phyloP scores from a whole-genome alignment of 2,113 vertebrate species.

The Gopherus flavomarginatus region DNA sequence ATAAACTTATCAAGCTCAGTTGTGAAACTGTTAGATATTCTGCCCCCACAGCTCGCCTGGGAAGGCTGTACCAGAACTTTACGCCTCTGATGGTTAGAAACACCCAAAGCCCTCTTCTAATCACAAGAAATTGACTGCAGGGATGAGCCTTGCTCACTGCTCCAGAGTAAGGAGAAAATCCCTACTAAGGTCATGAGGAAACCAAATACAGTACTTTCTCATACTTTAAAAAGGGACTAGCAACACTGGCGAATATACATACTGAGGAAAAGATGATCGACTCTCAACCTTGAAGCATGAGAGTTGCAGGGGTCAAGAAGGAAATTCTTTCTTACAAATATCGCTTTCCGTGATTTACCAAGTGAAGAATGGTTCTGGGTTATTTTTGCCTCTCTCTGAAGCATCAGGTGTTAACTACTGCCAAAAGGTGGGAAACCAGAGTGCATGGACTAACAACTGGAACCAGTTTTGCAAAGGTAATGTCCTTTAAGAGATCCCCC shows the following conservation, averaged over 20 bases:
- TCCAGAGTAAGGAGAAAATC: neutral
- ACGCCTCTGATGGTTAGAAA: neutral
- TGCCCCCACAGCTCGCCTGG: neutral
- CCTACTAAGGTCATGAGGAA: neutral
- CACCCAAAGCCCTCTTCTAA: neutral
- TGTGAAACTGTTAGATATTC: neutral
- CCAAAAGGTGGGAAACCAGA: fast-evolving
- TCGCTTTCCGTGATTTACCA: neutral
- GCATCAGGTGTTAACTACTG: neutral
- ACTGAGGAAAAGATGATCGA: neutral
- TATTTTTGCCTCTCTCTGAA: neutral
- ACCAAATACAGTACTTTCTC: neutral
- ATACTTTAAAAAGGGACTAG: neutral
- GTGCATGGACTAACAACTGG: fast-evolving
- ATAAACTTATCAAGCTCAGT: neutral
- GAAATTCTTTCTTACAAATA: neutral
- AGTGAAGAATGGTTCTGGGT: fast-evolving
- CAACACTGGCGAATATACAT: neutral
- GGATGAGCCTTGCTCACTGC: neutral
- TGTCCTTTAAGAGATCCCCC: neutral
- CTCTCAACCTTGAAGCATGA: neutral
- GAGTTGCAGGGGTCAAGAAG: neutral
- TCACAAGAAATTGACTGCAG: fast-evolving
- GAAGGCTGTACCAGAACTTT: neutral
- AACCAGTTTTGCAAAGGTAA: neutral